A percentile compares a stretch with the other conserved stretches of the same genome.
Evolutionary conservation across 2,113 vertebrate species (phyloP).

Genomic region (Platysternon megacephalum): DNA sequence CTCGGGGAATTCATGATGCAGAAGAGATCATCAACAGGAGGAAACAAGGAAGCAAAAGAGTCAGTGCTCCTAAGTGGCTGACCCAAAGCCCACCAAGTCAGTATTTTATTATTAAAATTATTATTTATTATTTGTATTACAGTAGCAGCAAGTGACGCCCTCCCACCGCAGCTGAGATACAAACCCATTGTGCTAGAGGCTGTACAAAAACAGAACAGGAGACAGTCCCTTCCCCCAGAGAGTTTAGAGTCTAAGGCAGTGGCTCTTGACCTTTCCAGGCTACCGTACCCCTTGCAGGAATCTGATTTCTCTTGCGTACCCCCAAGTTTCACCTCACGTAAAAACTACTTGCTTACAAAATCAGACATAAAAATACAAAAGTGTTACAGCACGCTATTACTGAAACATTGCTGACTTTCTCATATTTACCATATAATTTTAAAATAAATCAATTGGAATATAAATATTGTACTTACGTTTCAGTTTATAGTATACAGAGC

Average conservation of each 20-base stretch:
- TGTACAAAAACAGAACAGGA: slow-evolving; percentile 43
- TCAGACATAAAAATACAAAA: no score
- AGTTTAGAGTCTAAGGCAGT: not conserved
- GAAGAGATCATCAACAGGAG: slow-evolving; percentile 6
- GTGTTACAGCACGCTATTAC: no score
- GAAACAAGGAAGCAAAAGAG: slow-evolving; percentile 61
- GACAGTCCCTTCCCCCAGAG: slow-evolving; percentile 53
- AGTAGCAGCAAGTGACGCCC: slow-evolving; percentile 51
- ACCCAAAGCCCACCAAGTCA: slow-evolving; percentile 59
- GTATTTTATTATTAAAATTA: slow-evolving; percentile 64
- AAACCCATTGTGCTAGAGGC: slow-evolving; percentile 45
- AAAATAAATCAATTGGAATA: no score
- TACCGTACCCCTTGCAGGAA: no score
- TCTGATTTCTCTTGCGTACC: no score
- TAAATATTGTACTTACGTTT: no score
- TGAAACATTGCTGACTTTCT: no score
- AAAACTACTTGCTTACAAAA: no score
- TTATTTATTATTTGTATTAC: slow-evolving; percentile 56
- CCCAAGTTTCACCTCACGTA: no score
- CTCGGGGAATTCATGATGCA: slow-evolving; percentile 64
- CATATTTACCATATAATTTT: no score
- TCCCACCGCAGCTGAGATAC: slow-evolving; percentile 19
- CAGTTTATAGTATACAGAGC: no score
- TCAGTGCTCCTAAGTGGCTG: slow-evolving; percentile 20
- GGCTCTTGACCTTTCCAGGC: no score